Percentiles rank a stretch among this genome's conserved stretches.
These are phyloP conservation scores for Hexactinellida sp. DNA, from an alignment of 37 sponge, comb jelly and placozoan genomes.

Conservation along the genomic window DNA sequence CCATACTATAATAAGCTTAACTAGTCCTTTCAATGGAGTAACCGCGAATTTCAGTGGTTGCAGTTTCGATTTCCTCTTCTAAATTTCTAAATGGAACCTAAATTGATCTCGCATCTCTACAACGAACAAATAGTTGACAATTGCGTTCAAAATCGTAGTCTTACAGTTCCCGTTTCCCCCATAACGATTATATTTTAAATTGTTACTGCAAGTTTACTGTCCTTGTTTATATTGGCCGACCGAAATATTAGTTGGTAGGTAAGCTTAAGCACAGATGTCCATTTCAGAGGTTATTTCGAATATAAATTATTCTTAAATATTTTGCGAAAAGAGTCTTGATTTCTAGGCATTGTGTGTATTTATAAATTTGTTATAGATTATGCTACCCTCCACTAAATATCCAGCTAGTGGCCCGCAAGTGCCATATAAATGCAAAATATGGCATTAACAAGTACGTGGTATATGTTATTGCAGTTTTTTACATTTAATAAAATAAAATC, in stretches of 20 bases:
- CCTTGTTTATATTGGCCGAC: neutral
- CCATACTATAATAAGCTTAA: neutral
- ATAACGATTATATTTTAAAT: neutral
- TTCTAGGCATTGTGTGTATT: too few relatives aligned
- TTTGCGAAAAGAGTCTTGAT: too few relatives aligned
- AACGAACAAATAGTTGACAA: neutral
- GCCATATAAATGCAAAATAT: too few relatives aligned
- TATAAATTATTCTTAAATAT: too few relatives aligned
- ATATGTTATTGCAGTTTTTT: too few relatives aligned
- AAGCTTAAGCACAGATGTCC: neutral
- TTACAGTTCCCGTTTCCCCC: constrained; percentile 2
- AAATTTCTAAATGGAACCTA: neutral
- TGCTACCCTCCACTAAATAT: too few relatives aligned
- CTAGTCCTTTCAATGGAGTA: neutral
- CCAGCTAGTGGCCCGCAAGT: too few relatives aligned
- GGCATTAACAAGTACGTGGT: too few relatives aligned
- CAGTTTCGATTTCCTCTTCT: neutral
- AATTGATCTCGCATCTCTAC: neutral
- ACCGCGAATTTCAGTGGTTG: neutral
- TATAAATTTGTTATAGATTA: too few relatives aligned
- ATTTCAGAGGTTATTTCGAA: neutral
- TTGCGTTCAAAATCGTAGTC: neutral
- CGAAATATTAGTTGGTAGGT: neutral
- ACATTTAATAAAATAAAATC: too few relatives aligned
- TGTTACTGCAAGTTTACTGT: neutral